Percentiles rank a stretch among this genome's conserved stretches.
These are phyloP conservation scores for Eciton burchellii DNA, from an alignment of 1,140 invertebrate genomes.

Conservation along the genomic window DNA sequence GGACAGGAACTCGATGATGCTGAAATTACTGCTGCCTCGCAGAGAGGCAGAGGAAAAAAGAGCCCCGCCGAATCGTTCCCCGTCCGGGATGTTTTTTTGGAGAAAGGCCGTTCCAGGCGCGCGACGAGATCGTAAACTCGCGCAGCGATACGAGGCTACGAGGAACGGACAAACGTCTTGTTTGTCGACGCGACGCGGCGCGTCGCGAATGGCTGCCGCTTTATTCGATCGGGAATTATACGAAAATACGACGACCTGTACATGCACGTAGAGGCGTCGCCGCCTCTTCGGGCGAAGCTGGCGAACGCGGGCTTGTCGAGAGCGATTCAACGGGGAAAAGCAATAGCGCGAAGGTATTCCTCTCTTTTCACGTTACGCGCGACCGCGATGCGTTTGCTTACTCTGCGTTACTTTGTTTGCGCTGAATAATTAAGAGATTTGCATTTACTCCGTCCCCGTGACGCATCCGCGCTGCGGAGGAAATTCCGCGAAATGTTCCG, in stretches of 20 bases:
- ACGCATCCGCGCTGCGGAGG: background rate
- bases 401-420: conserved; percentile 33
- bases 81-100: background rate
- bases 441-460: conserved; percentile 30
- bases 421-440: conserved; percentile 50
- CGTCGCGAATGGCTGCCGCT: background rate
- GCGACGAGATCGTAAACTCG: background rate
- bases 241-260: background rate
- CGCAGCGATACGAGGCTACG: background rate
- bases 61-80: background rate
- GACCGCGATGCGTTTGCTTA: conserved; percentile 8
- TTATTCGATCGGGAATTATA: conserved; percentile 14
- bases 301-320: background rate
- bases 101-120: background rate
- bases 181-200: background rate
- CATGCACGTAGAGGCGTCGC: conserved; percentile 11
- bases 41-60: too few species aligned
- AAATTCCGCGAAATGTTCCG: conserved; percentile 13
- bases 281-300: background rate
- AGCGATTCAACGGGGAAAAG: conserved; percentile 14
- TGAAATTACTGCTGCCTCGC: background rate
- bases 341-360: conserved; percentile 26
- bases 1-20: background rate
- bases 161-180: conserved; percentile 1
- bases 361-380: background rate